These are phyloP conservation scores for Aporophyla nigra DNA, from an alignment of 2,888 invertebrate species.

Conservation along the genomic window DNA sequence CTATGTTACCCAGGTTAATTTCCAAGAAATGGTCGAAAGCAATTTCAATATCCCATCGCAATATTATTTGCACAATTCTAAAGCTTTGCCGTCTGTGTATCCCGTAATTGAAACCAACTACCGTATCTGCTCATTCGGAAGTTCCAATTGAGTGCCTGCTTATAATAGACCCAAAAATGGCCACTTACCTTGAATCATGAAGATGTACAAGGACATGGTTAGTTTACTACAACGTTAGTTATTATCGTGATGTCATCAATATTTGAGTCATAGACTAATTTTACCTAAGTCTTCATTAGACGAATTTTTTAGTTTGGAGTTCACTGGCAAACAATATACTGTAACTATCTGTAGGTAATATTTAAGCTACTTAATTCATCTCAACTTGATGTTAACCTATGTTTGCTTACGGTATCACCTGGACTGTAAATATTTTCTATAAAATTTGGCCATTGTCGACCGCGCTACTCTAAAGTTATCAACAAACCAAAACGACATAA, in stretches of 20 bases:
- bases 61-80: constrained; percentile 49
- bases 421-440: too few relatives aligned
- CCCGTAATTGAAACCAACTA: constrained; percentile 54
- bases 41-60: constrained; percentile 30
- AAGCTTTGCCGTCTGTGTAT: constrained; percentile 34
- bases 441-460: too few relatives aligned
- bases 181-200: constrained; percentile 51
- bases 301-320: too few relatives aligned
- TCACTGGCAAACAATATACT: too few relatives aligned
- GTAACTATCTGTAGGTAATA: too few relatives aligned
- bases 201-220: constrained; percentile 37
- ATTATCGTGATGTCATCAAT: neutral
- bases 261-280: too few relatives aligned
- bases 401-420: too few relatives aligned
- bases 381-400: too few relatives aligned
- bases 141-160: constrained; percentile 57
- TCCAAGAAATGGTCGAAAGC: constrained; percentile 20
- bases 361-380: too few relatives aligned
- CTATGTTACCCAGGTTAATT: neutral
- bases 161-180: constrained; percentile 57
- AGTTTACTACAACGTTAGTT: constrained; percentile 22
- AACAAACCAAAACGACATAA: too few relatives aligned
- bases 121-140: constrained; percentile 52
- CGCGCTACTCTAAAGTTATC: too few relatives aligned
- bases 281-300: neutral